Evolutionary conservation across 2,888 invertebrate genomes (phyloP), one percentile per base, ranked within the genome.

Genomic region (Apodemia duryi): DNA sequence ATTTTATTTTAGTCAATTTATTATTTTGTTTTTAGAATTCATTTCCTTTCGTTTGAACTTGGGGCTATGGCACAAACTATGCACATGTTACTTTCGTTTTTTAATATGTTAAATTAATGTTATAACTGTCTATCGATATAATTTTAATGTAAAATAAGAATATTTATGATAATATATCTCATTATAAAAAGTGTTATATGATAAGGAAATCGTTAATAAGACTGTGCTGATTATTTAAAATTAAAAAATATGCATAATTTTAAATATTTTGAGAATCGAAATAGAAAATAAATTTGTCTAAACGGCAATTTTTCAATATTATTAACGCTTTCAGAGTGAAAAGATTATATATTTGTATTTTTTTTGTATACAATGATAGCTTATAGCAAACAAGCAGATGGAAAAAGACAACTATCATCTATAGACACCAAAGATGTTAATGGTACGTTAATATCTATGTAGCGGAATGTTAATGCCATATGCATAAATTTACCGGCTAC

Each of bases 231-330:
- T 43, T 52, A 13, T 29, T n/a, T 29, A 61, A 46, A 46, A 46
- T 46, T 46, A 46, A 46, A 21, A 46, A 46, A 46, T 43, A 13
- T 43, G 11, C 38, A 61, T 28, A 63, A 29, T n/a, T 21, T n/a
- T 62, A 46, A 6, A 62, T 51, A 54, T 54, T 54, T 66, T 68
- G 65, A 70, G 67, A 67, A 69, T 68, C 54, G 6, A 1, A 29
- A 54, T 11, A 29, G 29, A 29, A 54, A 52, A 52, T 7, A 52
- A 52, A 41, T 7, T 41, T 32, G 32, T 32, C 32, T 32, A 32
- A 32, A 32, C 32, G 7, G 38, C 38, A 7, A 6, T 38, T 38
- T 35, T 38, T 38, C 38, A 38, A 38, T 38, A 38, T 38, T 38
- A 38, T 38, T 38, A 38, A 7, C 6, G 38, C 32, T 38, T 38